Evolutionary conservation across 2,113 vertebrate genomes (phyloP), one percentile per base, ranked within the genome.

Genomic region (Xiphias gladius): DNA sequence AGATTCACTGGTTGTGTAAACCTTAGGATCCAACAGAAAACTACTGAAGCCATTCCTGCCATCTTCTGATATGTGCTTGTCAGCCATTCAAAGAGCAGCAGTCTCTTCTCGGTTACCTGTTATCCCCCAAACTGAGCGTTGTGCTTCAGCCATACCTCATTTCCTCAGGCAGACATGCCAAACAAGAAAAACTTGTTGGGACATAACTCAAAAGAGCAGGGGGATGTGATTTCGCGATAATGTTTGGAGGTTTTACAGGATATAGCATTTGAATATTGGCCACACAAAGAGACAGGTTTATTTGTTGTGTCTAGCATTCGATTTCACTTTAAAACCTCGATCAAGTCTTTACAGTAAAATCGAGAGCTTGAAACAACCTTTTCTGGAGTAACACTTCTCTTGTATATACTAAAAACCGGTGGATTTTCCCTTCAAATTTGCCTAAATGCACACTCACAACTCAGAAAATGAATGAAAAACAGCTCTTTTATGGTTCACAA

Each of bases 171-270:
- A 41, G n/a, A 87, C 39, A 1, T 8, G 82, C 1, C 20, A 2
- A 84, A 88, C 92, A 37, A 76, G 92, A 80, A 46, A 12, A 75
- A 92, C 91, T 58, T 85, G 91, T 92, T 81, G 19, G 4, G 55
- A 55, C 76, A 84, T 64, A 82, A 57, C 37, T 32, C 24, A 20
- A 3, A n/a, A 4, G 1, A 57, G 41, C 7, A 32, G 4, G 22
- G 6, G 37, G 30, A n/a, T 24, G 28, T 20, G 28, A 70, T 80
- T 78, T 74, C n/a, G 17, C 64, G 61, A 7, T 4, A 12, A 20
- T 59, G 7, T 9, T 1, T 2, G 5, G 10, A 30, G 17, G 9
- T 20, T 74, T 82, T 22, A n/a, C 1, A 4, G 32, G 41, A 0
- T 0, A 24, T 2, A 11, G 22, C 3, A 67, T 77, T 76, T 80